Conservation (phyloP, 2,113 vertebrate species). For the Lophotis ruficrista region DNA sequence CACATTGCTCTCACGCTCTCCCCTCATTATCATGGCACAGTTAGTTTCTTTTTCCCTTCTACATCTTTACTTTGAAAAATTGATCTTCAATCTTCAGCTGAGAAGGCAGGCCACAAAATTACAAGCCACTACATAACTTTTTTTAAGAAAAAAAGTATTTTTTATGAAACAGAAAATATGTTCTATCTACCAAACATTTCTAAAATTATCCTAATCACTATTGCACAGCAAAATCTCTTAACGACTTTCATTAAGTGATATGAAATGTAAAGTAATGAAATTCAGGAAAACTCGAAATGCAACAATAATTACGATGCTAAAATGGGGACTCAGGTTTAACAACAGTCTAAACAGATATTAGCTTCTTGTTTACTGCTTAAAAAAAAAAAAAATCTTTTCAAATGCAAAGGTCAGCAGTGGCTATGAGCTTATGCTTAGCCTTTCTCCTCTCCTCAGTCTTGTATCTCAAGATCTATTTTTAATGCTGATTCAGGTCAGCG, state of each 20-base stretch:
- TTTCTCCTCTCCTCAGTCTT: background rate
- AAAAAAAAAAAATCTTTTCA: background rate
- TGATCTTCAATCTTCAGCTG: background rate
- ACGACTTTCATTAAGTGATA: background rate
- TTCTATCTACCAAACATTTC: background rate
- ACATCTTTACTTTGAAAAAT: background rate
- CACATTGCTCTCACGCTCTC: background rate
- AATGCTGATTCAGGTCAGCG: background rate
- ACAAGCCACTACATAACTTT: background rate
- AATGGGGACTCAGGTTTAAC: background rate
- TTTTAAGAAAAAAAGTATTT: background rate
- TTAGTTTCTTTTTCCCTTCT: background rate
- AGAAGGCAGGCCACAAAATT: background rate
- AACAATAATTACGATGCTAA: background rate
- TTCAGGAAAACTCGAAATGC: background rate
- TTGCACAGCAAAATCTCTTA: background rate
- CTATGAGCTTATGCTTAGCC: background rate
- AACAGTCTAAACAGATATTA: background rate
- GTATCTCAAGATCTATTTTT: background rate
- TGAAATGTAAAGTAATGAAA: background rate
- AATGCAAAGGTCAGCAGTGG: background rate
- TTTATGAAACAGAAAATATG: background rate
- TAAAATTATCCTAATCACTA: background rate
- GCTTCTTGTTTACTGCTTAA: background rate
- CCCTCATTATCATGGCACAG: background rate